A percentile compares a stretch with the other conserved stretches of the same genome.
Evolutionary conservation across 2,888 invertebrate genomes (phyloP).

Genomic region (Icerya purchasi): DNA sequence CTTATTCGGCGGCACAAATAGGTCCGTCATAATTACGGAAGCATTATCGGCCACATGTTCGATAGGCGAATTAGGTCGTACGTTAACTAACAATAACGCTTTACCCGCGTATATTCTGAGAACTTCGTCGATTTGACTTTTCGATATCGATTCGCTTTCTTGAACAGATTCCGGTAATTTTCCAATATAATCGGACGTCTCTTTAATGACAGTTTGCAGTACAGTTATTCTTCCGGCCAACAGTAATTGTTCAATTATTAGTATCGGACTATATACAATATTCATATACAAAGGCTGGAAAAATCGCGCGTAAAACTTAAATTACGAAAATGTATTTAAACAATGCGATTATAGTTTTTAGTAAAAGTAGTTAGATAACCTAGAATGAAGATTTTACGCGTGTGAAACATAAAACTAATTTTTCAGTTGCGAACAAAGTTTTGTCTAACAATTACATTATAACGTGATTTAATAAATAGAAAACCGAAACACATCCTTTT

Average conservation of each 20-base stretch:
- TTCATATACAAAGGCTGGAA: conserved; percentile 2
- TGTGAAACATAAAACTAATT: too few species aligned
- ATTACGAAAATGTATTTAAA: too few species aligned
- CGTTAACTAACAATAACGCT: conserved; percentile 44
- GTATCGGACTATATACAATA: conserved; percentile 31
- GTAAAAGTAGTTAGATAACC: too few species aligned
- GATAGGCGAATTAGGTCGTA: conserved; percentile 22
- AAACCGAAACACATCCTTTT: too few species aligned
- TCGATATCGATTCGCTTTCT: not conserved
- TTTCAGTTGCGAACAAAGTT: too few species aligned
- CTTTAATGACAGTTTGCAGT: conserved; percentile 35
- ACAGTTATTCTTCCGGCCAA: conserved; percentile 65
- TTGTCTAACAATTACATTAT: too few species aligned
- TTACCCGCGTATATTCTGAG: conserved; percentile 56
- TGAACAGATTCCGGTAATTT: not conserved
- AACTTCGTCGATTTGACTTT: conserved; percentile 34
- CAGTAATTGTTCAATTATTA: conserved; percentile 62
- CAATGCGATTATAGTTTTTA: too few species aligned
- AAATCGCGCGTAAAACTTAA: too few species aligned
- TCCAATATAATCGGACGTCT: not conserved
- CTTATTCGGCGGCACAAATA: conserved; percentile 29
- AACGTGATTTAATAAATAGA: too few species aligned
- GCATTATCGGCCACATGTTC: conserved; percentile 11
- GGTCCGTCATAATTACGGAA: conserved; percentile 11
- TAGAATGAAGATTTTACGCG: too few species aligned